phyloP scores from a whole-genome alignment of 2,113 vertebrate genomes.

The Isichthys henryi region DNA sequence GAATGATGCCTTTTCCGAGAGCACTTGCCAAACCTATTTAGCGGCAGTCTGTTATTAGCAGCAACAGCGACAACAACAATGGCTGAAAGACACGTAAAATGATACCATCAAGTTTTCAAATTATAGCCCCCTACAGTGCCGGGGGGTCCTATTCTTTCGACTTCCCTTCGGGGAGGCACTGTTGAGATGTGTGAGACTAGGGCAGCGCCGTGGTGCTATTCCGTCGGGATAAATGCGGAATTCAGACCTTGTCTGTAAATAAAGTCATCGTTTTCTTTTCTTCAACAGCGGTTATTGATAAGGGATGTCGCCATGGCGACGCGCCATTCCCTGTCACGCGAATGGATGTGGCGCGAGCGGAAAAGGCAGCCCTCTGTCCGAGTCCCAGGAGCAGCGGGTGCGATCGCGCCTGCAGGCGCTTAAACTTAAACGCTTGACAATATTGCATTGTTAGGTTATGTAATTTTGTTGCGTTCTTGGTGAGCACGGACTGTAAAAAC shows the following conservation, averaged over 20 bases:
- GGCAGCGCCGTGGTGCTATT: background rate
- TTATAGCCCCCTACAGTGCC: background rate
- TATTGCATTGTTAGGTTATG: background rate
- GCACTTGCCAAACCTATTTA: constrained; percentile 1
- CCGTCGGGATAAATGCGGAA: background rate
- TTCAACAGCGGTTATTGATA: constrained; percentile 36
- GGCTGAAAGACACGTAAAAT: background rate
- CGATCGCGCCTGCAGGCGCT: background rate
- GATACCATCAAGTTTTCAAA: background rate
- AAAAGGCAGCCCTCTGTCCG: background rate
- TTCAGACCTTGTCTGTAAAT: constrained; percentile 15
- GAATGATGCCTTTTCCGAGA: background rate
- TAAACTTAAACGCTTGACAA: background rate
- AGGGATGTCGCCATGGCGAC: constrained; percentile 40
- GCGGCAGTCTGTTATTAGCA: background rate
- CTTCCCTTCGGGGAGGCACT: background rate
- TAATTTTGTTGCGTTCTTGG: background rate
- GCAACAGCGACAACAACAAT: constrained; percentile 3
- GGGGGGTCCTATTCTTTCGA: background rate
- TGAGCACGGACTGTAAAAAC: background rate
- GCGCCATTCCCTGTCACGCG: constrained; percentile 27
- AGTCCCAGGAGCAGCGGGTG: background rate
- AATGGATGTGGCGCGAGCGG: constrained; percentile 30
- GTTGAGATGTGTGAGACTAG: background rate
- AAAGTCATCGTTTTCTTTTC: constrained; percentile 30